Conservation (phyloP, 2,888 invertebrate species). For the Brenthis daphne region DNA sequence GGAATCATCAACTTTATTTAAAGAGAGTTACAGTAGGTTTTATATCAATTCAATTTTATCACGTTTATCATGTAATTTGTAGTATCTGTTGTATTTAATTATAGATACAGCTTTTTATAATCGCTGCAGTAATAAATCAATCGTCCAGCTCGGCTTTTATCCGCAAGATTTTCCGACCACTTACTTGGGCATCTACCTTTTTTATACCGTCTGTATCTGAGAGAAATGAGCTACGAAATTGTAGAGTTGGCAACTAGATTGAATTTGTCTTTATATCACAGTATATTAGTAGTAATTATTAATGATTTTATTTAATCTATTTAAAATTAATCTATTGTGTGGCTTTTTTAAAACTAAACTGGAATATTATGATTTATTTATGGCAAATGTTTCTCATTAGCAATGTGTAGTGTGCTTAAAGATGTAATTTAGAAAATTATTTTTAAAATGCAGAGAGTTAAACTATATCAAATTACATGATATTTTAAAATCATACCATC, state of each 20-base stretch:
- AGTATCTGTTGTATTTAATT: constrained; percentile 23
- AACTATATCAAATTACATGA: too few species aligned
- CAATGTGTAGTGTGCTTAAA: too few species aligned
- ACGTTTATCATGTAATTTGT: constrained; percentile 12
- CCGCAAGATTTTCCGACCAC: constrained; percentile 37
- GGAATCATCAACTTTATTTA: too few species aligned
- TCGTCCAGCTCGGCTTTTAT: constrained; percentile 38
- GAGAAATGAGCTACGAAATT: constrained; percentile 10
- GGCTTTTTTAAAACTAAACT: too few species aligned
- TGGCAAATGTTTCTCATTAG: too few species aligned
- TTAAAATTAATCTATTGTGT: too few species aligned
- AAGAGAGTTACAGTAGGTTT: background rate
- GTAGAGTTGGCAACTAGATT: background rate
- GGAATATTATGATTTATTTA: too few species aligned
- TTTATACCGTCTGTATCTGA: constrained; percentile 32
- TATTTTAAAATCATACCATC: too few species aligned
- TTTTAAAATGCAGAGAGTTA: background rate
- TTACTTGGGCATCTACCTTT: constrained; percentile 31
- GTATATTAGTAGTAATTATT: background rate
- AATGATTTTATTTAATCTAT: background rate
- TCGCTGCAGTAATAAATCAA: constrained; percentile 39
- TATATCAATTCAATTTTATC: constrained; percentile 8
- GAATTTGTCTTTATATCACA: background rate
- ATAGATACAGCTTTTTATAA: constrained; percentile 33
- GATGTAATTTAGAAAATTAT: too few species aligned